Conservation (phyloP, 2,113 vertebrate species). For the Atractosteus spatula region DNA sequence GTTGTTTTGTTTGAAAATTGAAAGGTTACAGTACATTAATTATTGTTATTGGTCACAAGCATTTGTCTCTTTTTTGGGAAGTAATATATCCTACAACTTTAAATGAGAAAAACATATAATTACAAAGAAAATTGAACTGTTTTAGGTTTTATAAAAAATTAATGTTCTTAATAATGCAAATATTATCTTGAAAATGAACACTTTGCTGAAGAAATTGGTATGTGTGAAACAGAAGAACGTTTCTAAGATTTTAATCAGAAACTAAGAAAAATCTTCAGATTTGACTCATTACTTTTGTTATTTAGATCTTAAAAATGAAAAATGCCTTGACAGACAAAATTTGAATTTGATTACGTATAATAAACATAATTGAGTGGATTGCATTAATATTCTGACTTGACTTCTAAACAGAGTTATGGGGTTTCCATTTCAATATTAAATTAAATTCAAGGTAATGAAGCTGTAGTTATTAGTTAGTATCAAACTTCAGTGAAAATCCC, state of each 20-base stretch:
- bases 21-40: no score
- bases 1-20: no score
- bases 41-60: no score
- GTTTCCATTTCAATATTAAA: slow-evolving; percentile 15
- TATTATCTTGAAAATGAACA: no score
- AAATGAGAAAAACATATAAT: no score
- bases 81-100: no score
- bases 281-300: slow-evolving; percentile 13
- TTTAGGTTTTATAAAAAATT: no score
- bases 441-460: slow-evolving; percentile 10
- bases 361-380: slow-evolving; percentile 7
- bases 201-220: no score
- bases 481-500: not conserved
- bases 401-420: slow-evolving; percentile 35
- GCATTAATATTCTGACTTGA: slow-evolving; percentile 37
- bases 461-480: not conserved
- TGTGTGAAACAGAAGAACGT: not conserved
- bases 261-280: slow-evolving; percentile 20
- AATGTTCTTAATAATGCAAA: no score
- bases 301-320: slow-evolving; percentile 27
- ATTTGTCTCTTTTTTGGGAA: no score
- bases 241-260: slow-evolving; percentile 14
- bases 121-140: no score
- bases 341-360: no score
- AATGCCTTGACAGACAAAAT: not conserved